Base-by-base conservation (phyloP, 1,140 invertebrate species). In the Adelges cooleyi region DNA sequence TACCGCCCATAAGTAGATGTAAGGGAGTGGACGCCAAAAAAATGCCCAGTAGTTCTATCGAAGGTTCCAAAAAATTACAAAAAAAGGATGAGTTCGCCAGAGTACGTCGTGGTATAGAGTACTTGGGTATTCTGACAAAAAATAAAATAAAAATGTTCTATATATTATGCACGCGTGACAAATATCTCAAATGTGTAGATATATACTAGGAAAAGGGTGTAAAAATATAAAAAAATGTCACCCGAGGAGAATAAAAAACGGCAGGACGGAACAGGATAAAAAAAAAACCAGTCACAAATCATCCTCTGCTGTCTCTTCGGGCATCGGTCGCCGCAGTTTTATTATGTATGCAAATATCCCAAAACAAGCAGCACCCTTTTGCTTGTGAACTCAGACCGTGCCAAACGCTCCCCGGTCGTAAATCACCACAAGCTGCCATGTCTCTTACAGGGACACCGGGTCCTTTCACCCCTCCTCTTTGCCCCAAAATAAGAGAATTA, bases 291-390 rank as follows among this genome's bases (percentile, higher is more conserved):
- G 25, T 20, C 56, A 62, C 56, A 62, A 62, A 62, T 62, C 56
- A 62, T 62, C 33, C 42, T 46, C 23, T 5, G 25, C 40, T 46
- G 56, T 62, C 42, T 62, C 56, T 48, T 62, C n/a, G 29, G 22
- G 25, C 56, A 62, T 62, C 56, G 56, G 25, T 18, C 56, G 40
- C 56, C 56, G 40, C 40, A 62, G 42, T 62, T 62, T 62, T 62
- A 62, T 62, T 62, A 62, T 33, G 40, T 62, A 62, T 62, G 56
- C 56, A 62, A 62, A 62, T 62, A 46, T 62, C 44, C 27, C 13
- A 62, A 62, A 48, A 62, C 56, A 62, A 23, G 56, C 56, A 62
- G 38, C 38, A 33, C 54, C 56, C 56, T 62, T 46, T 42, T 27
- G 40, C 29, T 6, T 44, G 40, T n/a, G 44, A 25, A n/a, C 20